Evolutionary conservation across 2,888 invertebrate genomes (phyloP).

Genomic region (Ectropis crepuscularia): DNA sequence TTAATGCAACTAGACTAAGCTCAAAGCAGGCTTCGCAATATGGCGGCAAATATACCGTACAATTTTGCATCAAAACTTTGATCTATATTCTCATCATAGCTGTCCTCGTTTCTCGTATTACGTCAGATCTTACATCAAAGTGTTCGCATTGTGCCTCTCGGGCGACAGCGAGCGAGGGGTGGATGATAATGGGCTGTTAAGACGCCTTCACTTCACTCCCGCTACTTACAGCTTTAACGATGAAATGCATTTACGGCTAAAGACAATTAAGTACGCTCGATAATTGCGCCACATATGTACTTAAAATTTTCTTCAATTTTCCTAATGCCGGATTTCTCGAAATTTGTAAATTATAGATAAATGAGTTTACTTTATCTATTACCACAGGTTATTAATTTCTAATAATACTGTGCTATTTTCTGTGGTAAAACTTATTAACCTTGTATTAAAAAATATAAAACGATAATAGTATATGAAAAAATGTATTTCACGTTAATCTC

Average conservation of each 20-base stretch:
- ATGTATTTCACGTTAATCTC: too few species aligned
- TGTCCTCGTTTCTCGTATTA: conserved; percentile 18
- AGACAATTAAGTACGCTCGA: background rate
- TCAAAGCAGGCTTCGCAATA: too few species aligned
- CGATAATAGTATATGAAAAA: too few species aligned
- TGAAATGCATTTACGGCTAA: background rate
- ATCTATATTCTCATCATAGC: background rate
- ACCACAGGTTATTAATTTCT: too few species aligned
- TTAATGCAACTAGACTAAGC: too few species aligned
- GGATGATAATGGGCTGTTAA: conserved; percentile 18
- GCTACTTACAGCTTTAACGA: conserved; percentile 6
- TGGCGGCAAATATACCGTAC: background rate
- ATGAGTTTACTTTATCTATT: too few species aligned
- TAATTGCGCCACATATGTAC: too few species aligned
- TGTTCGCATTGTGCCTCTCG: conserved; percentile 11
- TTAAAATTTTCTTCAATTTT: too few species aligned
- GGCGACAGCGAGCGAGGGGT: conserved; percentile 17
- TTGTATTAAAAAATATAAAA: too few species aligned
- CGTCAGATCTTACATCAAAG: conserved; percentile 29
- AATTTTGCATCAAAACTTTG: conserved; percentile 5
- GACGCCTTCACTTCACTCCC: conserved; percentile 10
- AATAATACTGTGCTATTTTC: too few species aligned
- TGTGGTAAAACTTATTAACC: too few species aligned
- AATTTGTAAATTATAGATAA: too few species aligned
- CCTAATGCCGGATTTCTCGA: background rate